A percentile compares a stretch with the other conserved stretches of the same genome.
These are phyloP conservation scores for Emmelina monodactyla DNA, from an alignment of 2,888 invertebrate genomes.

Conservation along the genomic window DNA sequence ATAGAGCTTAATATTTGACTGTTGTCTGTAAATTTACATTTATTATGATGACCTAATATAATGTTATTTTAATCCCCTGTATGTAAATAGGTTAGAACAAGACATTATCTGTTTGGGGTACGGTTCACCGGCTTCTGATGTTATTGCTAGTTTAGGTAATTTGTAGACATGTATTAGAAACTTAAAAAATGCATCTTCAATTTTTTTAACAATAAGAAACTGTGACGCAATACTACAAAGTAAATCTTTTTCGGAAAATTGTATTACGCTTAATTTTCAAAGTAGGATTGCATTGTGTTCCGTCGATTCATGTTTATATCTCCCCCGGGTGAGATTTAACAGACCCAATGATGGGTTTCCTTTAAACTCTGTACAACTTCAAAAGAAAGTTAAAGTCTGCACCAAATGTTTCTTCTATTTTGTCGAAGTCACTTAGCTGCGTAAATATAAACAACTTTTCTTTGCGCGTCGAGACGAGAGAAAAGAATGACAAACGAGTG, in stretches of 20 bases:
- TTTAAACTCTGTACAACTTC: not conserved
- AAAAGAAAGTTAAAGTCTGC: not conserved
- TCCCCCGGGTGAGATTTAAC: too few species aligned
- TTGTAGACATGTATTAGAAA: too few species aligned
- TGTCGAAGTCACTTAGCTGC: constrained; percentile 44
- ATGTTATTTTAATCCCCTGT: constrained; percentile 1
- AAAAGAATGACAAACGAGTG: constrained; percentile 61
- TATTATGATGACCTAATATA: not conserved
- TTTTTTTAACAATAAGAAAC: too few species aligned
- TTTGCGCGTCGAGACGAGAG: constrained; percentile 40
- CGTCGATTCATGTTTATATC: too few species aligned
- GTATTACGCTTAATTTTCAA: too few species aligned
- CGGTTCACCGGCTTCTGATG: too few species aligned
- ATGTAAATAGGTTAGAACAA: not conserved
- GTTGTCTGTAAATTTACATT: not conserved
- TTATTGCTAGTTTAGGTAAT: too few species aligned
- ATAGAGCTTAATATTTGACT: not conserved
- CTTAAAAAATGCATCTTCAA: too few species aligned
- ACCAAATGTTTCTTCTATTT: constrained; percentile 38
- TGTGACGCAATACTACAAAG: too few species aligned
- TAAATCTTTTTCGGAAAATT: too few species aligned
- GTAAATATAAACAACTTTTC: constrained; percentile 56
- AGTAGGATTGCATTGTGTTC: too few species aligned
- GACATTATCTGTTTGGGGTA: not conserved
- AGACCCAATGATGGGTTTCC: not conserved